These are phyloP conservation scores for Macrobrachium nipponense DNA, from an alignment of 1,140 invertebrate genomes.

Conservation along the genomic window DNA sequence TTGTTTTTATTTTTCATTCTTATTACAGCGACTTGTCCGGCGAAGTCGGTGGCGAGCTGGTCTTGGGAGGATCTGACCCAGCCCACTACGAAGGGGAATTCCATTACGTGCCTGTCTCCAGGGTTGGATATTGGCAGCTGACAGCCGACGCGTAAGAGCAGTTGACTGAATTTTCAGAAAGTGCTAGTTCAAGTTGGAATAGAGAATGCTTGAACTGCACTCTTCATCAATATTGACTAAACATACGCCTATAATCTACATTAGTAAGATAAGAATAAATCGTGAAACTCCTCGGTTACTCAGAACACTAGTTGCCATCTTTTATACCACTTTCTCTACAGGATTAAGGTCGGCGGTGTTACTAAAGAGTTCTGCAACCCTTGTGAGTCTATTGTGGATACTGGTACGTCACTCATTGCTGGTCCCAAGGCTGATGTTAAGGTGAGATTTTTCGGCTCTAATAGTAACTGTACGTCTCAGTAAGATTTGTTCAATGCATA, in stretches of 20 bases:
- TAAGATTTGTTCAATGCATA: no score
- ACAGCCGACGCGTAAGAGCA: constrained; percentile 53
- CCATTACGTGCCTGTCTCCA: constrained; percentile 63
- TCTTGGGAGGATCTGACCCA: constrained; percentile 68
- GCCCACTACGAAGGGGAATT: constrained; percentile 66
- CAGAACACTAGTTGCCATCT: no score
- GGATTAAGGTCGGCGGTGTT: constrained; percentile 38
- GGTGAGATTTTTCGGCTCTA: neutral
- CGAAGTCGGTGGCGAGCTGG: constrained; percentile 68
- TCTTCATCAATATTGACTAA: neutral
- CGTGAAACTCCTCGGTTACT: neutral
- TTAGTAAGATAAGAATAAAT: neutral
- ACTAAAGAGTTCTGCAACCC: constrained; percentile 47
- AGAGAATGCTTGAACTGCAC: neutral
- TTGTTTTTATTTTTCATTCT: no score
- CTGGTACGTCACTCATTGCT: constrained; percentile 64
- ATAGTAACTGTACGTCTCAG: neutral
- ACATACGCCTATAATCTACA: neutral
- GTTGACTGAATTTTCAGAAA: neutral
- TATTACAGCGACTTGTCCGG: constrained; percentile 65
- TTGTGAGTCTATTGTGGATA: constrained; percentile 64
- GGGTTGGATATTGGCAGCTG: constrained; percentile 64
- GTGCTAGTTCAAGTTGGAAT: neutral
- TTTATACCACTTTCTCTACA: neutral
- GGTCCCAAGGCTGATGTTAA: constrained; percentile 56